Evolutionary conservation across 2,888 invertebrate genomes (phyloP).

Genomic region (Drosophila anomelani): DNA sequence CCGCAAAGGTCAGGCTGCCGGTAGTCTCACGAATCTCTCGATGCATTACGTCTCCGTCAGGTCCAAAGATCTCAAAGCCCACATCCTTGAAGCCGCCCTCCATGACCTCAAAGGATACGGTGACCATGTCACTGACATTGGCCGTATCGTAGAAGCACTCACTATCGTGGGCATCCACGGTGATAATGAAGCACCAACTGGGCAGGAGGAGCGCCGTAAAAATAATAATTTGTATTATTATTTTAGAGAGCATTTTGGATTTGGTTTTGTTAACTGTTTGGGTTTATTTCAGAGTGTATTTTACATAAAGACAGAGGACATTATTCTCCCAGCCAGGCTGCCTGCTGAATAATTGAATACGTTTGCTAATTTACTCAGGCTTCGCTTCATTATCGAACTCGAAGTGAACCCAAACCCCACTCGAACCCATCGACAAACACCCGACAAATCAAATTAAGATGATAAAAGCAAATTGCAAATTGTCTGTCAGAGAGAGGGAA

Average conservation of each 20-base stretch:
- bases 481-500: slow-evolving; percentile 47
- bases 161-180: slow-evolving; percentile 66
- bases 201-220: not conserved
- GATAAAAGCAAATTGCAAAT: slow-evolving; percentile 80
- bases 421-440: slow-evolving; percentile 54
- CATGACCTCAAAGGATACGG: slow-evolving; percentile 67
- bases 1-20: slow-evolving; percentile 65
- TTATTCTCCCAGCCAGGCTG: slow-evolving; percentile 8
- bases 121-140: slow-evolving; percentile 47
- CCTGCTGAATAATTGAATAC: slow-evolving; percentile 68
- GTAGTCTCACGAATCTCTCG: slow-evolving; percentile 43
- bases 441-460: slow-evolving; percentile 76
- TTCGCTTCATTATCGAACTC: slow-evolving; percentile 41
- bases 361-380: slow-evolving; percentile 57
- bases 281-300: not conserved
- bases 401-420: slow-evolving; percentile 7
- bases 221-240: slow-evolving; percentile 2
- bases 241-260: slow-evolving; percentile 42
- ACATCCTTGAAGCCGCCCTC: slow-evolving; percentile 70
- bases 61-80: slow-evolving; percentile 50
- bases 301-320: not conserved
- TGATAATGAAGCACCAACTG: slow-evolving; percentile 51
- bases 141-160: slow-evolving; percentile 64
- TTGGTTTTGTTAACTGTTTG: not conserved
- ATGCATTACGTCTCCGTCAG: slow-evolving; percentile 31